A percentile compares a stretch with the other conserved stretches of the same genome.
These are phyloP conservation scores for Pandemis corylana DNA, from an alignment of 2,888 invertebrate species.

Conservation along the genomic window DNA sequence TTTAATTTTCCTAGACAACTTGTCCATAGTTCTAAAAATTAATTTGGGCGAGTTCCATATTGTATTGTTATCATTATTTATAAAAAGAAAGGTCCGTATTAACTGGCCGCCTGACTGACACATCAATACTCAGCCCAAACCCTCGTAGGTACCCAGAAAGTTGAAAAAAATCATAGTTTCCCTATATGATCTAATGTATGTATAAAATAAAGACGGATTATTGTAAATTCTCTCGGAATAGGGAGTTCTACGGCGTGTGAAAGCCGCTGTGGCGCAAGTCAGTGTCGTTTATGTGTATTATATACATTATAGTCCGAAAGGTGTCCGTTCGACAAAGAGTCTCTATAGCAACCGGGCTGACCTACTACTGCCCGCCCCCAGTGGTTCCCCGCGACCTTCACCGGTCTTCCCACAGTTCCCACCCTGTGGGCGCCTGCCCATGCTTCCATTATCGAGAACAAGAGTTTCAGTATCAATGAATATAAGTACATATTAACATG, in stretches of 20 bases:
- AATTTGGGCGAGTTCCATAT: background rate
- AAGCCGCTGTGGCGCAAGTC: too few species aligned
- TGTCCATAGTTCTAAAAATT: background rate
- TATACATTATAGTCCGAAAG: background rate
- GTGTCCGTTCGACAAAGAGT: background rate
- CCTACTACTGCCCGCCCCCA: background rate
- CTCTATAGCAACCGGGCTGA: background rate
- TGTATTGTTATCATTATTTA: too few species aligned
- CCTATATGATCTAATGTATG: too few species aligned
- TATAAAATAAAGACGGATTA: too few species aligned
- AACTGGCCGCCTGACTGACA: too few species aligned
- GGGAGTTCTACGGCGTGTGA: too few species aligned
- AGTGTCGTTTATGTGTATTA: background rate
- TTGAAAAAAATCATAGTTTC: too few species aligned
- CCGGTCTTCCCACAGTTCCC: background rate
- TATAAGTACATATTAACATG: background rate
- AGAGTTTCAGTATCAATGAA: background rate
- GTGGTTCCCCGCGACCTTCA: background rate
- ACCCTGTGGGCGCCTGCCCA: constrained; percentile 1
- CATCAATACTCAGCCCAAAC: too few species aligned
- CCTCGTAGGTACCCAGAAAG: too few species aligned
- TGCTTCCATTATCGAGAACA: background rate
- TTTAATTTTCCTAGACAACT: background rate
- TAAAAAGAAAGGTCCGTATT: too few species aligned
- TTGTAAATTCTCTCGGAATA: too few species aligned